Evolutionary conservation across 2,113 vertebrate species (phyloP), one percentile per base, ranked within the genome.

Genomic region (Ceyx cyanopectus): DNA sequence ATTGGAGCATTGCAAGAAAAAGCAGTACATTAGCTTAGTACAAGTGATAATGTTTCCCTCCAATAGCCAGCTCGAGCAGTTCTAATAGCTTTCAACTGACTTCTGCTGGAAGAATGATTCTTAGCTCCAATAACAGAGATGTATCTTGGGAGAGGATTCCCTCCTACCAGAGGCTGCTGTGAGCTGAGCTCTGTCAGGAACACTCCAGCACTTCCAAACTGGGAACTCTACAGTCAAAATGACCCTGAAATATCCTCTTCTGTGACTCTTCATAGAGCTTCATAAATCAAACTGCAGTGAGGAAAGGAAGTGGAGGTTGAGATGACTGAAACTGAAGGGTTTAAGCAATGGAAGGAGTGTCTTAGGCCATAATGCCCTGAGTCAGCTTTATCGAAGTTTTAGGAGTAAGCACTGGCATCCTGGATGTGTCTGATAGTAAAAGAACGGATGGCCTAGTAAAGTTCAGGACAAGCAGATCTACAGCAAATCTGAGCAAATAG

Each of bases 401-500:
- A 41, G 78, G 81, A 63, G 26, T 27, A 74, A 77, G 56, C 0
- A 3, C n/a, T 72, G 48, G 46, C 1, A 1, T 70, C n/a, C 40
- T 83, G 61, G 26, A 60, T 69, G 41, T 54, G 51, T 57, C 54
- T 86, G 81, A 73, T 81, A 91, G 77, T 26, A 43, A 67, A 29
- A 88, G 72, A 46, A 81, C 66, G 66, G 54, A 95, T 34, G 3
- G n/a, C 23, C 27, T 56, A 37, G 40, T 67, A 63, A 88, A 74
- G 48, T 45, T 53, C 2, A 2, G 69, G 78, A 37, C 56, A 85
- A 56, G 65, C 56, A 93, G 51, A 78, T 63, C 70, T 89, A 54
- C 84, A 94, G 84, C n/a, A n/a, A n/a, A n/a, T n/a, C 91, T 89
- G 81, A 91, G 56, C 60, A 95, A 92, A 89, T 17, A 92, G n/a